phyloP scores from a whole-genome alignment of 30 jellyfish, hydroid and myxozoan species.

The Aurelia aurita complex sp. Pacific region DNA sequence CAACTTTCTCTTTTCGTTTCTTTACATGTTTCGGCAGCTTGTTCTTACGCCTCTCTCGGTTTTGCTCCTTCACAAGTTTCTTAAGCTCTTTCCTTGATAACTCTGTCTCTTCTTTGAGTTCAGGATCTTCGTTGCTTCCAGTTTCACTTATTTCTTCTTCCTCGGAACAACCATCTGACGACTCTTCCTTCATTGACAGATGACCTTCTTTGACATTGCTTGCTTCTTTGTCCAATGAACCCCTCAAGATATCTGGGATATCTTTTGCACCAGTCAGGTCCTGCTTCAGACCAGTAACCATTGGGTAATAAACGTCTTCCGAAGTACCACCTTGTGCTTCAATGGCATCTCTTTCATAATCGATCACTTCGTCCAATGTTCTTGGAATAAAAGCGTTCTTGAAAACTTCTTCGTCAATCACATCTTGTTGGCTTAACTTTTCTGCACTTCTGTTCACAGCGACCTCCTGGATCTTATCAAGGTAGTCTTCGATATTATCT shows the following conservation, averaged over 20 bases:
- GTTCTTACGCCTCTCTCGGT: constrained; percentile 95
- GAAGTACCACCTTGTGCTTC: constrained; percentile 70
- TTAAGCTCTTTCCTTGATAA: constrained; percentile 80
- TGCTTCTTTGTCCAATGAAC: not conserved
- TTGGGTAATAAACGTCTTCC: constrained; percentile 77
- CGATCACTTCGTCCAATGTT: constrained; percentile 91
- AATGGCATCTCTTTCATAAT: constrained; percentile 83
- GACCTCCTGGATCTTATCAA: constrained; percentile 71
- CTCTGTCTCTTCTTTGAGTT: constrained; percentile 12
- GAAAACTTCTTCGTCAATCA: constrained; percentile 92
- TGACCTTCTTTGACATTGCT: not conserved
- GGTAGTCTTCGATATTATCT: constrained; percentile 74
- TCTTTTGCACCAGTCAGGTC: constrained; percentile 88
- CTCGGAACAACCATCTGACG: constrained; percentile 12
- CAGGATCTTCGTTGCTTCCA: constrained; percentile 13
- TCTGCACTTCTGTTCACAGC: constrained; percentile 59
- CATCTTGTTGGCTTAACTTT: constrained; percentile 62
- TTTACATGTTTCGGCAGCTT: constrained; percentile 95
- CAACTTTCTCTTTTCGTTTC: constrained; percentile 77
- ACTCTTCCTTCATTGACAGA: constrained; percentile 5
- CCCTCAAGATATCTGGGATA: constrained; percentile 56
- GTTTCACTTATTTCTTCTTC: constrained; percentile 14
- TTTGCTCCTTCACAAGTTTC: constrained; percentile 89
- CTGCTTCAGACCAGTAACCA: constrained; percentile 86
- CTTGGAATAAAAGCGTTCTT: constrained; percentile 91